Conservation (phyloP, 2,888 invertebrate species). For the Polietes domitor region DNA sequence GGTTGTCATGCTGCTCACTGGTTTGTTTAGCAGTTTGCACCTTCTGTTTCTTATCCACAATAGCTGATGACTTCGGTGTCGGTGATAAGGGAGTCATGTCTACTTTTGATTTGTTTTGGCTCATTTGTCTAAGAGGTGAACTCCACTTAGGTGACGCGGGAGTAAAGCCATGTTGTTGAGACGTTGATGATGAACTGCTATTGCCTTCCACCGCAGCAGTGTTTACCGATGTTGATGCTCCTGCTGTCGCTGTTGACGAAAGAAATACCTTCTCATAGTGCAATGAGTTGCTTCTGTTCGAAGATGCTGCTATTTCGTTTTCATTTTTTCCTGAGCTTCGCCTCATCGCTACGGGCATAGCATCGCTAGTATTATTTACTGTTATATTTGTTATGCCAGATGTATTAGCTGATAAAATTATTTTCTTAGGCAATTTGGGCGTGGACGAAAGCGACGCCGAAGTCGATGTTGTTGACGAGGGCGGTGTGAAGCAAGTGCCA, state of each 20-base stretch:
- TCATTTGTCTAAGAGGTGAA: constrained; percentile 44
- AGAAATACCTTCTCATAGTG: constrained; percentile 80
- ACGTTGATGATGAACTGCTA: constrained; percentile 8
- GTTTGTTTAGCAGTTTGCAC: constrained; percentile 9
- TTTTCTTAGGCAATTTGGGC: constrained; percentile 77
- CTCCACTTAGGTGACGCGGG: constrained; percentile 59
- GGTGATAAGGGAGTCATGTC: constrained; percentile 8
- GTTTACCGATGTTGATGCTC: constrained; percentile 16
- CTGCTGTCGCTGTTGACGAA: constrained; percentile 74
- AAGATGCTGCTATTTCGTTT: constrained; percentile 42
- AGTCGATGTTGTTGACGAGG: constrained; percentile 48
- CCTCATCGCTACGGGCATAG: constrained; percentile 14
- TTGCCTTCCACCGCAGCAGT: neutral
- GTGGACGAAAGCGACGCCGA: constrained; percentile 68
- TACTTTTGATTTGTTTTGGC: constrained; percentile 48
- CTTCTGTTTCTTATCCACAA: constrained; percentile 41
- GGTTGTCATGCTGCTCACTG: constrained; percentile 29
- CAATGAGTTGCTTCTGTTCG: constrained; percentile 65
- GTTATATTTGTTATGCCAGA: constrained; percentile 79
- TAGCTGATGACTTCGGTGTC: constrained; percentile 45
- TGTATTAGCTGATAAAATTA: constrained; percentile 78
- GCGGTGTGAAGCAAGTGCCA: constrained; percentile 67
- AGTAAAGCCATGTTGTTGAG: constrained; percentile 28
- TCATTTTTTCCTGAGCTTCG: constrained; percentile 6
- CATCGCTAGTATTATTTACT: constrained; percentile 74